Conservation (phyloP, 2,113 vertebrate genomes). For the Cettia cetti region DNA sequence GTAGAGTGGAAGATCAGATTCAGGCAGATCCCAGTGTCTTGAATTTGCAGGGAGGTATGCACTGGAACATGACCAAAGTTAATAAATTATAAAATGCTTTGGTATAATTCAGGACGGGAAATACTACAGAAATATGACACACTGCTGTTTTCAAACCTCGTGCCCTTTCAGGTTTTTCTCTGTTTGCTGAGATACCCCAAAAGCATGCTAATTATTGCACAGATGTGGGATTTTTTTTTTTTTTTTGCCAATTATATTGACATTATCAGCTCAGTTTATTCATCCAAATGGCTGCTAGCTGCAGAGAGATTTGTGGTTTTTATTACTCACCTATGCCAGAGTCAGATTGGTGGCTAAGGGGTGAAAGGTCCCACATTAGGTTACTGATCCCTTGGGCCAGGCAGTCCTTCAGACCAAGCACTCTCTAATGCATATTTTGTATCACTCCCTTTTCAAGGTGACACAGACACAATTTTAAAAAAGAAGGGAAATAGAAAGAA, state of each 20-base stretch:
- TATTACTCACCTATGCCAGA: neutral
- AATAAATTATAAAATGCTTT: neutral
- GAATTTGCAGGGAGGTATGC: neutral
- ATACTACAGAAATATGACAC: neutral
- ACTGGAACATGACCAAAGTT: neutral
- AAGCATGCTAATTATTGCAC: slow-evolving; percentile 5
- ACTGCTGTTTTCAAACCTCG: neutral
- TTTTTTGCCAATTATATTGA: neutral
- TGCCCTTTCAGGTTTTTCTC: slow-evolving; percentile 4
- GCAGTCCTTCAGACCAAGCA: neutral
- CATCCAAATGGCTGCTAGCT: neutral
- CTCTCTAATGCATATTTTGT: neutral
- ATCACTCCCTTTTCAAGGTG: slow-evolving; percentile 2
- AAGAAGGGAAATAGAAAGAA: neutral
- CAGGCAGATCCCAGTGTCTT: neutral
- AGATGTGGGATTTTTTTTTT: neutral
- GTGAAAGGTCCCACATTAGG: neutral
- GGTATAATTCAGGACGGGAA: neutral
- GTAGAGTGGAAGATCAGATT: neutral
- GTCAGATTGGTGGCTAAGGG: neutral
- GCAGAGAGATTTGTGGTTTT: neutral
- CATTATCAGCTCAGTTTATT: slow-evolving; percentile 11
- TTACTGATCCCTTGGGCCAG: neutral
- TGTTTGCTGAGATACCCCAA: slow-evolving; percentile 8
- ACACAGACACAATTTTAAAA: neutral